Evolutionary conservation across 1,140 invertebrate species (phyloP), one percentile per base, ranked within the genome.

Genomic region (Drosophila setifemur): DNA sequence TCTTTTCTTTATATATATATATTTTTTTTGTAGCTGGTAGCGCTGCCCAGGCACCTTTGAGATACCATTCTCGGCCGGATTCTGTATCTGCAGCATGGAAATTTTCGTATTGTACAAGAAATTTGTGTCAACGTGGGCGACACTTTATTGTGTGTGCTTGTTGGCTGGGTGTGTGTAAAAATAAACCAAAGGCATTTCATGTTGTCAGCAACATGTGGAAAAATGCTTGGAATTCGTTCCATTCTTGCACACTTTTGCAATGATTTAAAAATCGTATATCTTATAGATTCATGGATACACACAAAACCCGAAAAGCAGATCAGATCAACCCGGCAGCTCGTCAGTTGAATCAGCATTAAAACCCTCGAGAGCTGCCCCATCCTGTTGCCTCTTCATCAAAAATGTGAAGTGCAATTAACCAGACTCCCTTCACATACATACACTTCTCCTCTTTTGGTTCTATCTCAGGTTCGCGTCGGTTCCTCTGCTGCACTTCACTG

Each of bases 51-150:
- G 14, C 49, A 63, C 53, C 54, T 48, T 37, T 48, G 33, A 61
- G 73, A 76, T 76, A 76, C 52, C 12, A 71, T n/a, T 37, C 33
- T 37, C n/a, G 33, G 14, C 3, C 33, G 12, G 33, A 44, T 29
- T 21, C 37, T 19, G 28, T 44, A 25, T 28, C 48, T 35, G 49
- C 37, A 66, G 71, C 76, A 81, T 81, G 71, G 53, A 71, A 60
- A 77, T 77, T 54, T 76, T 54, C 25, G 47, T 71, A 44, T 72
- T 72, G 73, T 55, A 50, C 66, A 37, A 37, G 35, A 81, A 81
- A 75, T 72, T 81, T 72, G 76, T 81, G 76, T 81, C 76, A 81
- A 81, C 76, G 76, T 81, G 76, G 76, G 76, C 76, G 76, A 81
- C 52, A 54, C 45, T 66, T 70, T 75, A 61, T 61, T 61, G 53